phyloP scores from a whole-genome alignment of 2,113 vertebrate genomes.

The Hemibagrus wyckioides region DNA sequence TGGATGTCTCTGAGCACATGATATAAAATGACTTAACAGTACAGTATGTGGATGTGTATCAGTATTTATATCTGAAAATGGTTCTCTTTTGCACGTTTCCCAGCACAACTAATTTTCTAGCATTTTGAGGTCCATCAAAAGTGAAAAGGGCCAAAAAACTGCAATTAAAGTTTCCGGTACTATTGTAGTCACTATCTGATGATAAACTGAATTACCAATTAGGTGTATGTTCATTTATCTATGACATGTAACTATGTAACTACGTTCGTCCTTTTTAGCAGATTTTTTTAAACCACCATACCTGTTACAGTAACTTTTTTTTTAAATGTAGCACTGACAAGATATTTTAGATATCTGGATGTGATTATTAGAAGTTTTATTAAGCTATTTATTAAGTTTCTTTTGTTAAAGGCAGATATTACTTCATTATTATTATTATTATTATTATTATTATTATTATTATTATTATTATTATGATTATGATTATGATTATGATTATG shows the following conservation, averaged over 20 bases:
- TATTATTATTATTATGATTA: too few relatives aligned
- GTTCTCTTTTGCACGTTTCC: background rate
- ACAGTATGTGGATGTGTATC: background rate
- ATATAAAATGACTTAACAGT: background rate
- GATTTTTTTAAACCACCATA: too few relatives aligned
- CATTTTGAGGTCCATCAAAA: background rate
- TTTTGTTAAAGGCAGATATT: background rate
- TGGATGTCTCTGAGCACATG: slow-evolving; percentile 12
- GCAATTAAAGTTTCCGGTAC: background rate
- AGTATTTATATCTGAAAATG: background rate
- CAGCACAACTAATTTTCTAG: background rate
- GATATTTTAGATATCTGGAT: too few relatives aligned
- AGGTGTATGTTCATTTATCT: background rate
- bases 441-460: too few relatives aligned
- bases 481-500: too few relatives aligned
- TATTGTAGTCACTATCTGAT: background rate
- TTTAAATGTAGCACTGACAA: too few relatives aligned
- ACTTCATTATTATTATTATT: too few relatives aligned
- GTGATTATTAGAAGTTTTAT: too few relatives aligned
- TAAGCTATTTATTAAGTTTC: too few relatives aligned
- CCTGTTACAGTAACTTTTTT: too few relatives aligned
- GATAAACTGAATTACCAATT: background rate
- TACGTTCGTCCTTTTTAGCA: background rate
- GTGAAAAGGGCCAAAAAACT: background rate
- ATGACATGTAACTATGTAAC: background rate